Conservation (phyloP, 2,113 vertebrate genomes). For the Elgaria multicarinata region DNA sequence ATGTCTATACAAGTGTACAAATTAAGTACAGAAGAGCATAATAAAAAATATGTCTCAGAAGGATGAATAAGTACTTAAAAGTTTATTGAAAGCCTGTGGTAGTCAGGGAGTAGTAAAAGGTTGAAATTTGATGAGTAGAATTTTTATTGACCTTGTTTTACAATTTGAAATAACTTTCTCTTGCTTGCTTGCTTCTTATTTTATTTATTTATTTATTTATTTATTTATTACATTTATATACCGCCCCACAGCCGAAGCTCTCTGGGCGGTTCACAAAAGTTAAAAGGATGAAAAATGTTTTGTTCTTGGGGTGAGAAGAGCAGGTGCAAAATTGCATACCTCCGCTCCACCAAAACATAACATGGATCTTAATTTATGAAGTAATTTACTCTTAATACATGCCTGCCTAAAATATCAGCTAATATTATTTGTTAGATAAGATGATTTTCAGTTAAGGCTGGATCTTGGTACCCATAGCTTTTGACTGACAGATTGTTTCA, state of each 20-base stretch:
- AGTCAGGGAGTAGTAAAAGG: constrained; percentile 22
- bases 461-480: too few species aligned
- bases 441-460: neutral
- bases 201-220: too few species aligned
- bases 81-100: constrained; percentile 24
- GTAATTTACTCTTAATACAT: neutral
- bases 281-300: neutral
- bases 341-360: neutral
- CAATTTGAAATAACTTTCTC: neutral
- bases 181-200: too few species aligned
- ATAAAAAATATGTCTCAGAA: neutral
- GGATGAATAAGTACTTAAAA: neutral
- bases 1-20: neutral
- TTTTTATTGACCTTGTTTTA: constrained; percentile 23
- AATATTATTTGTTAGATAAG: neutral
- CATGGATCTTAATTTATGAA: constrained; percentile 22
- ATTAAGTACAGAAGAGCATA: neutral
- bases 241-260: too few species aligned
- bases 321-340: neutral
- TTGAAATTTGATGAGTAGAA: constrained; percentile 13
- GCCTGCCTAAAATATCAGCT: neutral
- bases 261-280: too few species aligned
- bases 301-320: neutral
- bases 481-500: neutral
- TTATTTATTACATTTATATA: too few species aligned